A percentile compares a stretch with the other conserved stretches of the same genome.
phyloP scores from a whole-genome alignment of 2,888 invertebrate species.

The Trisateles emortualis region DNA sequence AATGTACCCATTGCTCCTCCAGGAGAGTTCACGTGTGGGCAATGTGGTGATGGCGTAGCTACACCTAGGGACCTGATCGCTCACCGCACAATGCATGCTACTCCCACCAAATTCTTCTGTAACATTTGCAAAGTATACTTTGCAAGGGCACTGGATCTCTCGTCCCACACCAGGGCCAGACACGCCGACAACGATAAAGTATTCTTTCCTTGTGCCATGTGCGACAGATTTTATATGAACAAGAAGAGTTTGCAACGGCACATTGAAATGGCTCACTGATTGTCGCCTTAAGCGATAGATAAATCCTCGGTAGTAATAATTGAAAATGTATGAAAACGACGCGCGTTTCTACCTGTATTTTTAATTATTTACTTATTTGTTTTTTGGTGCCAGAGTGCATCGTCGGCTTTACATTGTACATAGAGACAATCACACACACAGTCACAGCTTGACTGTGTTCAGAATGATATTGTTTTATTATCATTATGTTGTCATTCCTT shows the following conservation, averaged over 20 bases:
- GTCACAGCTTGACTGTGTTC: slow-evolving; percentile 40
- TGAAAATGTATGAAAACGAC: slow-evolving; percentile 32
- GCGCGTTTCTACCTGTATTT: slow-evolving; percentile 33
- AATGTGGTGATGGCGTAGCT: slow-evolving; percentile 86
- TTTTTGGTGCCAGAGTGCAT: slow-evolving; percentile 24
- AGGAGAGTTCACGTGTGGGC: slow-evolving; percentile 84
- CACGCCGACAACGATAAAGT: slow-evolving; percentile 83
- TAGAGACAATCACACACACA: slow-evolving; percentile 31
- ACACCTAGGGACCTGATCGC: slow-evolving; percentile 85
- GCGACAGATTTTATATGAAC: slow-evolving; percentile 86
- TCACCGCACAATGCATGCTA: slow-evolving; percentile 85
- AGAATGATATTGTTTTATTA: slow-evolving; percentile 45
- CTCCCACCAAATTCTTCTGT: slow-evolving; percentile 84
- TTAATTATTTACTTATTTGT: slow-evolving; percentile 25
- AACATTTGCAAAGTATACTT: slow-evolving; percentile 87
- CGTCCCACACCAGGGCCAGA: slow-evolving; percentile 81
- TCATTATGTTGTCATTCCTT: slow-evolving; percentile 66
- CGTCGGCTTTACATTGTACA: slow-evolving; percentile 40
- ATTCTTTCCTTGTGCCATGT: slow-evolving; percentile 87
- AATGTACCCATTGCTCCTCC: slow-evolving; percentile 65
- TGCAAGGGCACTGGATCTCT: slow-evolving; percentile 76
- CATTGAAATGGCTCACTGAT: slow-evolving; percentile 85
- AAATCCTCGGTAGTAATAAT: slow-evolving; percentile 27
- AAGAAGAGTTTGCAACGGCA: slow-evolving; percentile 85
- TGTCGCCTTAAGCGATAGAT: slow-evolving; percentile 22